These are phyloP conservation scores for Eretmochelys imbricata DNA, from an alignment of 2,113 vertebrate genomes.

Conservation along the genomic window DNA sequence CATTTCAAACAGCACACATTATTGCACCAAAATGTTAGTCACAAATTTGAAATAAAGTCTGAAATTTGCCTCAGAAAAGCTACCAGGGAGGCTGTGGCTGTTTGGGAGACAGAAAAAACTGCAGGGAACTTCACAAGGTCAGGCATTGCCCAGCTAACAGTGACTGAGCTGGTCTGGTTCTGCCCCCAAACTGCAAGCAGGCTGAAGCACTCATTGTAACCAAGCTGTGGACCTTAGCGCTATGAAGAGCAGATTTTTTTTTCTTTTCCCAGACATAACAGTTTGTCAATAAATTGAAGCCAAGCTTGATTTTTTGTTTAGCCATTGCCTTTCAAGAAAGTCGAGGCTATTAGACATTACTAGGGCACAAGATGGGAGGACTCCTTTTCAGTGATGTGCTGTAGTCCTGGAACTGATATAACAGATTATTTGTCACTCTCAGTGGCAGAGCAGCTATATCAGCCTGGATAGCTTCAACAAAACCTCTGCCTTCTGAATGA, in stretches of 20 bases:
- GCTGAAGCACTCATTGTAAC: accelerated
- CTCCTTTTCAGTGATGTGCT: neutral
- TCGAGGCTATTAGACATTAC: neutral
- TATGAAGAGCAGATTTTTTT: neutral
- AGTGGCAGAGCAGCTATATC: neutral
- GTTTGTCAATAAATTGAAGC: neutral
- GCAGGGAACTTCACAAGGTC: neutral
- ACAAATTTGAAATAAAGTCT: neutral
- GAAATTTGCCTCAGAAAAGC: neutral
- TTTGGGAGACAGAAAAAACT: neutral
- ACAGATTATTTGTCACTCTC: neutral
- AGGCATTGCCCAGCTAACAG: neutral
- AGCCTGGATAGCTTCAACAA: neutral
- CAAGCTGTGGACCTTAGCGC: neutral
- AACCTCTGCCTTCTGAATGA: neutral
- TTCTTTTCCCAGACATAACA: neutral
- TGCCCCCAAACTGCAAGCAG: accelerated
- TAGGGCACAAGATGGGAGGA: neutral
- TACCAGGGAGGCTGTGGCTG: neutral
- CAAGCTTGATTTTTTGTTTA: neutral
- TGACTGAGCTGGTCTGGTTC: neutral
- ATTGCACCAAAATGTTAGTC: neutral
- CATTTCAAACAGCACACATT: neutral
- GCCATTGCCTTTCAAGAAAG: neutral
- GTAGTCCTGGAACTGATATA: neutral